These are phyloP conservation scores for Leptinotarsa texana DNA, from an alignment of 1,140 invertebrate genomes.

Conservation along the genomic window DNA sequence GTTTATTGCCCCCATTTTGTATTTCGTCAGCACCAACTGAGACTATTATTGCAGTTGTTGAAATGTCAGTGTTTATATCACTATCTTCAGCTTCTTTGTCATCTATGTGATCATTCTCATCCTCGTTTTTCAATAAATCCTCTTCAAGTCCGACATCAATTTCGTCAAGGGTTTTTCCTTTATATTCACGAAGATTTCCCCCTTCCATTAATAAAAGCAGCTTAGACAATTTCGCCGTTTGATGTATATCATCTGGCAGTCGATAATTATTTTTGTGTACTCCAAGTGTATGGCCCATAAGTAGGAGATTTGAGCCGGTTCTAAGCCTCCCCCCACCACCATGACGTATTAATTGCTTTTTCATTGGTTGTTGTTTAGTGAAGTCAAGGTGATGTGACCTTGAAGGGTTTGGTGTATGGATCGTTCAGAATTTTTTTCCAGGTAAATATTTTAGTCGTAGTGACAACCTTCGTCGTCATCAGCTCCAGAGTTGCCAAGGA, in stretches of 20 bases:
- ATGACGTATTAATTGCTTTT: no score
- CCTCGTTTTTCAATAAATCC: slow-evolving; percentile 23
- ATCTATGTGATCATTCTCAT: background rate
- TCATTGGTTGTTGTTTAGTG: no score
- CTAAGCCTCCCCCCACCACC: no score
- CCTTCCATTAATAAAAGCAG: slow-evolving; percentile 34
- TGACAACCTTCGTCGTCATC: no score
- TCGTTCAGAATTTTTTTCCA: no score
- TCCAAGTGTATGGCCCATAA: slow-evolving; percentile 46
- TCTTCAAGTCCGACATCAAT: slow-evolving; percentile 50
- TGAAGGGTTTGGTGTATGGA: no score
- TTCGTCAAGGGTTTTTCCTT: slow-evolving; percentile 50
- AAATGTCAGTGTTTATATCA: background rate
- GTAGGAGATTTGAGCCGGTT: no score
- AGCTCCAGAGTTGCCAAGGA: no score
- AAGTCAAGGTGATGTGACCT: no score
- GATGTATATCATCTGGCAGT: slow-evolving; percentile 35
- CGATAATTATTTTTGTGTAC: slow-evolving; percentile 34
- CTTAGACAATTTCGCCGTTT: slow-evolving; percentile 35
- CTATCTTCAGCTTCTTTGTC: background rate
- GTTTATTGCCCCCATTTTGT: slow-evolving; percentile 45
- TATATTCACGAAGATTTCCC: slow-evolving; percentile 45
- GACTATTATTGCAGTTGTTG: background rate
- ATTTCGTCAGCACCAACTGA: background rate
- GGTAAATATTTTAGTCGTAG: no score